Evolutionary conservation across 2,888 invertebrate genomes (phyloP).

Genomic region (Callosobruchus maculatus): DNA sequence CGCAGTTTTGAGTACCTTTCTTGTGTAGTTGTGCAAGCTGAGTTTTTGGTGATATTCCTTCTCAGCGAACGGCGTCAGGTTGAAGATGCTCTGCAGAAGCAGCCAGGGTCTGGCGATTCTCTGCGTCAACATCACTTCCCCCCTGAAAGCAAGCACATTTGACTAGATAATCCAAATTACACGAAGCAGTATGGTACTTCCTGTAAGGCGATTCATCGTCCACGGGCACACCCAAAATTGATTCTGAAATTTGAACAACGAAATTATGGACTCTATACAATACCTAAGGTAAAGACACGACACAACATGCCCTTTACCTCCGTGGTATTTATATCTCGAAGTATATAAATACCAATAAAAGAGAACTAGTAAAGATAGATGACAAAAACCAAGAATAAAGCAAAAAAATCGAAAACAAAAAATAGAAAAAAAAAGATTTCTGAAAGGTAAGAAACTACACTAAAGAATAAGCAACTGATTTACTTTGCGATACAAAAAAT

Average conservation of each 20-base stretch:
- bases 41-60: constrained; percentile 54
- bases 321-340: too few relatives aligned
- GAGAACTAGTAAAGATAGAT: too few relatives aligned
- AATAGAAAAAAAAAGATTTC: too few relatives aligned
- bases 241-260: constrained; percentile 43
- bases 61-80: constrained; percentile 51
- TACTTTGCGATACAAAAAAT: too few relatives aligned
- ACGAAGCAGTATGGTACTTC: constrained; percentile 41
- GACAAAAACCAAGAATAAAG: too few relatives aligned
- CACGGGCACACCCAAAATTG: constrained; percentile 53
- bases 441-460: too few relatives aligned
- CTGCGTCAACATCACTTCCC: constrained; percentile 52
- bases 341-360: too few relatives aligned
- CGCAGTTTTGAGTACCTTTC: constrained; percentile 38
- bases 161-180: constrained; percentile 22
- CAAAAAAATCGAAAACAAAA: too few relatives aligned
- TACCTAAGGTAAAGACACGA: too few relatives aligned
- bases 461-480: too few relatives aligned
- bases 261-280: too few relatives aligned
- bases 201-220: constrained; percentile 55
- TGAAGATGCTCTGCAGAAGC: constrained; percentile 54
- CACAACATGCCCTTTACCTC: too few relatives aligned
- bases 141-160: constrained; percentile 43
- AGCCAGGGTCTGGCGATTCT: constrained; percentile 58
- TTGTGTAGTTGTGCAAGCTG: constrained; percentile 50